phyloP scores from a whole-genome alignment of 2,797 vertebrate genomes.

The Fistularia tabacaria region DNA sequence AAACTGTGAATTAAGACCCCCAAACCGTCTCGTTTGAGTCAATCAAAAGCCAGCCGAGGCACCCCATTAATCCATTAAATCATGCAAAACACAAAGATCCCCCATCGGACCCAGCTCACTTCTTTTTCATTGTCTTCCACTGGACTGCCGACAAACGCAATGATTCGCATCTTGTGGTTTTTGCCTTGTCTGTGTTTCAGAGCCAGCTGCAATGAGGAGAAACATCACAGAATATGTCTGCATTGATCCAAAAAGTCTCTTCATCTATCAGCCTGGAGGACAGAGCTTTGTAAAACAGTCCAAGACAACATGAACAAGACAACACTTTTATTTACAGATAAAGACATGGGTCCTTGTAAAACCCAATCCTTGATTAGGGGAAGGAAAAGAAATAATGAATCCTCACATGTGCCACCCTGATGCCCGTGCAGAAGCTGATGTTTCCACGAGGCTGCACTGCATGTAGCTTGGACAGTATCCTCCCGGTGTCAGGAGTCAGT shows the following conservation, averaged over 20 bases:
- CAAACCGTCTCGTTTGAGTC: not conserved
- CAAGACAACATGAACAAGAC: too few relatives aligned
- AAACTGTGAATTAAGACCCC: not conserved
- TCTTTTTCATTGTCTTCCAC: slow-evolving; percentile 96
- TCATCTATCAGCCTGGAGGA: too few relatives aligned
- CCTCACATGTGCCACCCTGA: slow-evolving; percentile 89
- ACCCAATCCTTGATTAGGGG: too few relatives aligned
- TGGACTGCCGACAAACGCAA: slow-evolving; percentile 96
- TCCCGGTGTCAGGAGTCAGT: slow-evolving; percentile 89
- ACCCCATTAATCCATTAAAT: too few relatives aligned
- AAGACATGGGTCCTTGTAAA: too few relatives aligned
- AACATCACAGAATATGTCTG: not conserved
- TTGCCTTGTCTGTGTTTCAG: slow-evolving; percentile 96
- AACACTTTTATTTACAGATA: too few relatives aligned
- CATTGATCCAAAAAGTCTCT: slow-evolving; percentile 25
- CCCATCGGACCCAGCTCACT: slow-evolving; percentile 64
- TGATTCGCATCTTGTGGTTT: slow-evolving; percentile 98
- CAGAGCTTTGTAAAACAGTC: too few relatives aligned
- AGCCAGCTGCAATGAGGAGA: slow-evolving; percentile 76
- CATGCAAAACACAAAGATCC: too few relatives aligned
- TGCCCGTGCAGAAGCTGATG: slow-evolving; percentile 92
- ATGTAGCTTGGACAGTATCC: slow-evolving; percentile 94
- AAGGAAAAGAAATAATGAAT: too few relatives aligned
- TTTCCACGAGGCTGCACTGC: slow-evolving; percentile 89
- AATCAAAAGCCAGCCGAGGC: not conserved